These are phyloP conservation scores for Eulemur mongoz DNA, from an alignment of 2,797 vertebrate species.

Conservation along the genomic window DNA sequence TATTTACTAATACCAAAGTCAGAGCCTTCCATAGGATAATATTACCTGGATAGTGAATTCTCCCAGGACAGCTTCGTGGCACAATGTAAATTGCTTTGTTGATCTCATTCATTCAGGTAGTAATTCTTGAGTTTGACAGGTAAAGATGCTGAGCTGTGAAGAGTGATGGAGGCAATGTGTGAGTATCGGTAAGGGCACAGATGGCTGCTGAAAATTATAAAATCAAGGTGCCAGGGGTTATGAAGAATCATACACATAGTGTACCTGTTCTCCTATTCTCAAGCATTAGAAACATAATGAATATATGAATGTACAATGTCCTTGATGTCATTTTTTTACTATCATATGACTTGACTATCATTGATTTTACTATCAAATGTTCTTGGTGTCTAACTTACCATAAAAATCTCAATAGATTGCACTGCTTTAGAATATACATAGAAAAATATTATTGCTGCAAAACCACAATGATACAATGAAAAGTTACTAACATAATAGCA, in stretches of 20 bases:
- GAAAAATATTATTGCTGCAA: constrained; percentile 21
- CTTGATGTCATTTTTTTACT: constrained; percentile 51
- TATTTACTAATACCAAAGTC: neutral
- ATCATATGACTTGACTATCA: constrained; percentile 2
- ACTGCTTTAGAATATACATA: neutral
- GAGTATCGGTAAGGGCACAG: constrained; percentile 47
- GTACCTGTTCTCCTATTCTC: constrained; percentile 20
- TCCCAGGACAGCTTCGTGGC: constrained; percentile 18
- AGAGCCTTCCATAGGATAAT: neutral
- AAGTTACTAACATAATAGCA: constrained; percentile 32
- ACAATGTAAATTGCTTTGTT: constrained; percentile 54
- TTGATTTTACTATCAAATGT: constrained; percentile 13
- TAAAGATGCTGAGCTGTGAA: constrained; percentile 65
- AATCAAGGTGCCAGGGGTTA: constrained; percentile 54
- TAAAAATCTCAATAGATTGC: constrained; percentile 33
- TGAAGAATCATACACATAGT: constrained; percentile 50
- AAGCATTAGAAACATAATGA: constrained; percentile 33
- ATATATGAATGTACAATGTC: constrained; percentile 3
- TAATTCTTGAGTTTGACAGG: constrained; percentile 67
- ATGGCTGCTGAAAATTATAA: constrained; percentile 65
- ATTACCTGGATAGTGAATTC: constrained; percentile 31
- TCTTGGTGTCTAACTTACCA: constrained; percentile 19
- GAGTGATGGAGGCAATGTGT: constrained; percentile 45
- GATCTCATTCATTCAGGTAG: constrained; percentile 43
- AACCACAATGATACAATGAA: neutral